Evolutionary conservation across 2,888 invertebrate genomes (phyloP), one percentile per base, ranked within the genome.

Genomic region (Formica aserva): DNA sequence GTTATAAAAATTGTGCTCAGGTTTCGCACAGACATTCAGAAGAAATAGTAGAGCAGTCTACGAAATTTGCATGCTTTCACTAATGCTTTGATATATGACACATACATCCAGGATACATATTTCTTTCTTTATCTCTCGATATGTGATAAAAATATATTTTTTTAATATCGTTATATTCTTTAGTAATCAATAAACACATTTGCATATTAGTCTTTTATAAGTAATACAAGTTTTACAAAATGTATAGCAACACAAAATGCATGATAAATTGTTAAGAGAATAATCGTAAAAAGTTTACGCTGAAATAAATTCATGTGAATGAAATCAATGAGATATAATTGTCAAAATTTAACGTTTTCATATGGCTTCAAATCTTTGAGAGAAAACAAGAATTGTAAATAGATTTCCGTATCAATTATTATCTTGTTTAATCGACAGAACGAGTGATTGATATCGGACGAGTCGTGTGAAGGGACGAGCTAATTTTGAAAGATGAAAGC

Each of bases 401-500:
- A 63, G 3, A 63, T 32, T 32, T 32, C 6, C 48, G 18, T 18
- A 48, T 29, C n/a, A 48, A 22, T 65, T 38, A 69, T 69, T 69
- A 41, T 41, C 38, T 15, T 29, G 77, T 69, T 69, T 55, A 69
- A 55, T 69, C 77, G 77, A 67, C 41, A 29, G 41, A n/a, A 18
- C 41, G 6, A 67, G 57, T 52, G 29, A 38, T 77, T 52, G 38
- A 77, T 69, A 77, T 55, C 38, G 67, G 38, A 65, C 22, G 48
- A 41, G 38, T 52, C 52, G 26, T 67, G n/a, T 52, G n/a, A 52
- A 66, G 52, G 18, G 55, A 52, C 26, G 76, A 32, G 71, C 52
- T 41, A 41, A 69, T 57, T 41, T 69, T 69, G 55, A 41, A 57
- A 69, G 77, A 77, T 57, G 71, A 77, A 77, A 77, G 57, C 55